phyloP scores from a whole-genome alignment of 2,888 invertebrate species.

The Catocala fraxini region DNA sequence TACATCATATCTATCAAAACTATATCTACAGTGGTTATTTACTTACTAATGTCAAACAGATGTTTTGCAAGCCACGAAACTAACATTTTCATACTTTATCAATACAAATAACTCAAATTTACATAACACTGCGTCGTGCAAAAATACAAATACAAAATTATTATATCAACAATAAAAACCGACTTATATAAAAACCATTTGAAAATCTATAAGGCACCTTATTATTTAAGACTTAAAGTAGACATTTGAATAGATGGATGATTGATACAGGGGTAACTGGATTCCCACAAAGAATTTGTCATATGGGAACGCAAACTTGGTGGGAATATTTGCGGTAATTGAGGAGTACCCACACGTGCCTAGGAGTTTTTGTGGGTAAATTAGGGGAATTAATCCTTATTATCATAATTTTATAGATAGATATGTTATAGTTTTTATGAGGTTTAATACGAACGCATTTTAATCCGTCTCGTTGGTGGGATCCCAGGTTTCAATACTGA shows the following conservation, averaged over 20 bases:
- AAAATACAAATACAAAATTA: conserved; percentile 25
- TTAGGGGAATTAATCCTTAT: not conserved
- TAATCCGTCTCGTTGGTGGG: too few relatives aligned
- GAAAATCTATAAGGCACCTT: not conserved
- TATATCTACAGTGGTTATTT: too few relatives aligned
- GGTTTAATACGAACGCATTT: too few relatives aligned
- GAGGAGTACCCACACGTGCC: conserved; percentile 47
- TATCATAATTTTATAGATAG: conserved; percentile 1
- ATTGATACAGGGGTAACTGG: conserved; percentile 10
- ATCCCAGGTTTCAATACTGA: too few relatives aligned
- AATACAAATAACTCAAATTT: not conserved
- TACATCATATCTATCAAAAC: too few relatives aligned
- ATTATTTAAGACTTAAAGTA: conserved; percentile 1
- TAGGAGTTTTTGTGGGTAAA: conserved; percentile 4
- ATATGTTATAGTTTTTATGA: too few relatives aligned
- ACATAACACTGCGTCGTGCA: conserved; percentile 22
- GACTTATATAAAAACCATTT: not conserved
- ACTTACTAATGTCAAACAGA: too few relatives aligned
- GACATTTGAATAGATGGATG: conserved; percentile 13
- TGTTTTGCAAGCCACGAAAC: too few relatives aligned
- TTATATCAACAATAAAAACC: not conserved
- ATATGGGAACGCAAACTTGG: conserved; percentile 61
- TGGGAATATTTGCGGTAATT: conserved; percentile 55
- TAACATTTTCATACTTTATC: too few relatives aligned
- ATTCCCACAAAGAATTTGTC: conserved; percentile 58